Conservation (phyloP, 2,888 invertebrate species). For the Onchidella celtica region DNA sequence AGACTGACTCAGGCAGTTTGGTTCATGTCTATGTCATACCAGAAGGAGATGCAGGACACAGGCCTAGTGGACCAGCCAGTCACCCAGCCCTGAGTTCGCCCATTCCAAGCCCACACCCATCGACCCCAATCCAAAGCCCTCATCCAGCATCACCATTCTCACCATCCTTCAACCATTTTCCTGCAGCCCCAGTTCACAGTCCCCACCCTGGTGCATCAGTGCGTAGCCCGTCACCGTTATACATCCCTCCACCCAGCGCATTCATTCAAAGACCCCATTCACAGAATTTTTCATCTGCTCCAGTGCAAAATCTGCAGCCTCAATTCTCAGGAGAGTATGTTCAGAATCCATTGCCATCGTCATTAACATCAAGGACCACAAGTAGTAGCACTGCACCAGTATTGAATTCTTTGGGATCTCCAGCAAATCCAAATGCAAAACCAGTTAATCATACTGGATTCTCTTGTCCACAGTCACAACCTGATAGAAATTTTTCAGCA, state of each 20-base stretch:
- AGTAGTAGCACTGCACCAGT: too few relatives aligned
- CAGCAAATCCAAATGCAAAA: too few relatives aligned
- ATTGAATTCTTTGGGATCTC: too few relatives aligned
- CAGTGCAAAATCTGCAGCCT: neutral
- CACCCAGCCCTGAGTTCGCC: constrained; percentile 21
- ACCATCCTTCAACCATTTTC: neutral
- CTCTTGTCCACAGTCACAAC: too few relatives aligned
- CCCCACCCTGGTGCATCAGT: neutral
- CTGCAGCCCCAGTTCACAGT: constrained; percentile 9
- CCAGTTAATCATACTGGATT: too few relatives aligned
- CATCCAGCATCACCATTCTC: neutral
- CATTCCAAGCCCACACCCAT: constrained; percentile 6
- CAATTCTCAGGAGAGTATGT: neutral
- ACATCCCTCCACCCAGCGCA: neutral
- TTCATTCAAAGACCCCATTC: neutral
- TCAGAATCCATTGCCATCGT: too few relatives aligned
- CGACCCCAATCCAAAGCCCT: constrained; percentile 12
- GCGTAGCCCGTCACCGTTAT: neutral
- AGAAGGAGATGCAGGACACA: neutral
- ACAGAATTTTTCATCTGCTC: neutral
- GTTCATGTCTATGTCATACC: constrained; percentile 67
- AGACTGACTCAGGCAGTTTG: constrained; percentile 56
- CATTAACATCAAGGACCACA: too few relatives aligned
- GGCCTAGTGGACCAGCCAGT: neutral
- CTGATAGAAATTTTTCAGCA: too few relatives aligned